A percentile compares a stretch with the other conserved stretches of the same genome.
Evolutionary conservation across 2,888 invertebrate genomes (phyloP).

Genomic region (Teinopalpus imperialis): DNA sequence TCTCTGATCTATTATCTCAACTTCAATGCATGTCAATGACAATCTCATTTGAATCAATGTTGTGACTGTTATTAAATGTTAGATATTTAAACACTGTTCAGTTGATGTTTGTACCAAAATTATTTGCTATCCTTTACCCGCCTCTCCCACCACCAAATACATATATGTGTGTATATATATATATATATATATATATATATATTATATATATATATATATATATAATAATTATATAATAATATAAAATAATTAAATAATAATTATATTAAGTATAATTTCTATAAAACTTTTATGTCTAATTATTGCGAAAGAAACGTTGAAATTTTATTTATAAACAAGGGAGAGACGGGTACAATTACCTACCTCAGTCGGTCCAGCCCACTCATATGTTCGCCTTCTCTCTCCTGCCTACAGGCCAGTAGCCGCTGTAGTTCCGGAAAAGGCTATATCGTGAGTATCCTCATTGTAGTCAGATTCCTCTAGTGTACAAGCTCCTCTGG

Average conservation of each 20-base stretch:
- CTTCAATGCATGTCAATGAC: slow-evolving; percentile 22
- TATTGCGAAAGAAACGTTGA: too few relatives aligned
- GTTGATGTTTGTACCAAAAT: slow-evolving; percentile 16
- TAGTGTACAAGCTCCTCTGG: slow-evolving; percentile 42
- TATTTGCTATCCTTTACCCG: slow-evolving; percentile 23
- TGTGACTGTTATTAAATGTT: slow-evolving; percentile 23
- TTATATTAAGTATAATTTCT: too few relatives aligned
- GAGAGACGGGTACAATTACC: slow-evolving; percentile 65
- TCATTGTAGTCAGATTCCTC: slow-evolving; percentile 68
- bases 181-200: too few relatives aligned
- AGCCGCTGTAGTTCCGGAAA: slow-evolving; percentile 96
- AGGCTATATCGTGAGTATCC: slow-evolving; percentile 96
- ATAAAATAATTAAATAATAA: too few relatives aligned
- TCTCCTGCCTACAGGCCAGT: slow-evolving; percentile 89
- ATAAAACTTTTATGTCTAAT: too few relatives aligned
- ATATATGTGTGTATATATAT: too few relatives aligned
- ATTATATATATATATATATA: too few relatives aligned
- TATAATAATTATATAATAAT: too few relatives aligned
- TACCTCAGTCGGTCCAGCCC: slow-evolving; percentile 69
- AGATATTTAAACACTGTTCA: slow-evolving; percentile 15
- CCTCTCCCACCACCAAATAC: slow-evolving; percentile 18
- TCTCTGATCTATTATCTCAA: slow-evolving; percentile 43
- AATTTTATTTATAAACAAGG: too few relatives aligned
- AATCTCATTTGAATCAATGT: slow-evolving; percentile 20
- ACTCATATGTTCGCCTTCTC: slow-evolving; percentile 81